These are phyloP conservation scores for Equus quagga DNA, from an alignment of 2,113 vertebrate genomes.

Conservation along the genomic window DNA sequence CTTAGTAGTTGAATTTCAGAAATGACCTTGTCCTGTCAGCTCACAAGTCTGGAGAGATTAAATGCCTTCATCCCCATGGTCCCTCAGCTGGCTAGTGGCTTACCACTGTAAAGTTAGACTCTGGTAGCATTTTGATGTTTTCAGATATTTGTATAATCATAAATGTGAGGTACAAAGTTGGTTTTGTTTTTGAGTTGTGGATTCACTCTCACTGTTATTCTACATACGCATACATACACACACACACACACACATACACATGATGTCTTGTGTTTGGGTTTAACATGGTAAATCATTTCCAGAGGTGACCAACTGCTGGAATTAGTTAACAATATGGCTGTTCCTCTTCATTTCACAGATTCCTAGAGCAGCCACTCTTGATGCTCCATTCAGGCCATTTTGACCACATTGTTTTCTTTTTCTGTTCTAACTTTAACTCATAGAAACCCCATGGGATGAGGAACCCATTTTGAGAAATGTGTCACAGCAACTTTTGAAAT, in stretches of 20 bases:
- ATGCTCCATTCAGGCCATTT: not conserved
- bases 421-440: slow-evolving; percentile 46
- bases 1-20: slow-evolving; percentile 36
- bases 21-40: slow-evolving; percentile 7
- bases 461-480: slow-evolving; percentile 57
- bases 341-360: not conserved
- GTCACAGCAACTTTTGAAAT: slow-evolving; percentile 54
- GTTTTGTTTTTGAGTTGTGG: slow-evolving; percentile 1
- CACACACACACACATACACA: not conserved
- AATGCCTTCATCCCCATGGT: not conserved
- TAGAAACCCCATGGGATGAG: slow-evolving; percentile 10
- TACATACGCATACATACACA: not conserved
- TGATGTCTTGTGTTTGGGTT: not conserved
- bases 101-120: not conserved
- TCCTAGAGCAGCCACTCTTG: not conserved
- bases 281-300: not conserved
- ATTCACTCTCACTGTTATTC: not conserved
- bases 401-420: slow-evolving; percentile 11
- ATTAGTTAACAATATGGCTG: not conserved
- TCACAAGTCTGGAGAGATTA: not conserved
- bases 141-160: not conserved
- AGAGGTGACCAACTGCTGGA: not conserved
- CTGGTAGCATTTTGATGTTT: slow-evolving; percentile 35
- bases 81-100: not conserved
- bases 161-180: not conserved